Conservation (phyloP, 2,888 invertebrate genomes). For the Uropetala carovei region DNA sequence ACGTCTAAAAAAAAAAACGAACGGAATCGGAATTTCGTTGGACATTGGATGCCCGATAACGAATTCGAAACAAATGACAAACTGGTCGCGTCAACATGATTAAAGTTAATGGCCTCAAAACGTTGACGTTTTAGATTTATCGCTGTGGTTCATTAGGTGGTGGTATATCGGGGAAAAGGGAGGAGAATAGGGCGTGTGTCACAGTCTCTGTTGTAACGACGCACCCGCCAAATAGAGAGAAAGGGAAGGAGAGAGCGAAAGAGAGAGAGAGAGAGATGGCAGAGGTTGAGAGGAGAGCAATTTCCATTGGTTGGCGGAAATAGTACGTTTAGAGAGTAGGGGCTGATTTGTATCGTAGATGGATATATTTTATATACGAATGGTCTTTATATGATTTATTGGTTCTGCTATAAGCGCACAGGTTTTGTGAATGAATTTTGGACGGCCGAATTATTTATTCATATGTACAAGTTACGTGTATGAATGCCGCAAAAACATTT, state of each 20-base stretch:
- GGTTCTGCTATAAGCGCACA: too few relatives aligned
- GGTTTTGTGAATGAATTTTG: too few relatives aligned
- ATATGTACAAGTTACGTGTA: too few relatives aligned
- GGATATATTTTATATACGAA: too few relatives aligned
- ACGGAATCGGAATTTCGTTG: slow-evolving; percentile 30
- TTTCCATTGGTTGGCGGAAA: not conserved
- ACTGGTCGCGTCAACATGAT: slow-evolving; percentile 64
- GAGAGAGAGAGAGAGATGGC: not conserved
- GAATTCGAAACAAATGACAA: slow-evolving; percentile 62
- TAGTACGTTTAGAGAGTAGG: too few relatives aligned
- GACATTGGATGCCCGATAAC: slow-evolving; percentile 48
- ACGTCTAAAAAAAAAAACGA: not conserved
- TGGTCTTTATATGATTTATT: too few relatives aligned
- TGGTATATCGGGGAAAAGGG: slow-evolving; percentile 30
- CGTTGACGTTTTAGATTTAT: slow-evolving; percentile 62
- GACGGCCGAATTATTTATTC: too few relatives aligned
- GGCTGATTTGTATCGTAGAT: too few relatives aligned
- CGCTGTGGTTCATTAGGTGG: slow-evolving; percentile 56
- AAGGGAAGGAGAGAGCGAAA: not conserved
- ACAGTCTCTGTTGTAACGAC: not conserved
- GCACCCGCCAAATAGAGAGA: not conserved
- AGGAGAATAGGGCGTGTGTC: slow-evolving; percentile 9
- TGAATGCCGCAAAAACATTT: too few relatives aligned
- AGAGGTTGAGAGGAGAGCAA: not conserved
- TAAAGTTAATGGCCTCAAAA: slow-evolving; percentile 64